Evolutionary conservation across 2,113 vertebrate genomes (phyloP), one percentile per base, ranked within the genome.

Genomic region (Chaetops frenatus): DNA sequence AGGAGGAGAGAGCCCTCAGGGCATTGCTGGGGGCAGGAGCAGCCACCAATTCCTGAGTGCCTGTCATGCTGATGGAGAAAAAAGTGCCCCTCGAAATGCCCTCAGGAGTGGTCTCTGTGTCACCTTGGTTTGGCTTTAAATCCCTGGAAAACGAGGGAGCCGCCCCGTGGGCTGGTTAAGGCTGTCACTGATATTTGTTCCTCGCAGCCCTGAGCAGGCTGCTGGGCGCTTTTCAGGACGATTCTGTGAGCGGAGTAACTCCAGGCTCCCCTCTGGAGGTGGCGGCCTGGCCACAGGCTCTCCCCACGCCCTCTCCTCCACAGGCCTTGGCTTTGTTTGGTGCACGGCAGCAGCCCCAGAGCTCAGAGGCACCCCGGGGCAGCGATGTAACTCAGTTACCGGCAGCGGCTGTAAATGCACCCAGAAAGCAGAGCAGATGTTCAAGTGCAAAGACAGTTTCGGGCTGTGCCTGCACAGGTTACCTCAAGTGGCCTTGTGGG

Each of bases 1-100:
- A 47, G 0, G 0, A 70, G 35, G 19, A 60, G 27, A 67, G 25
- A 79, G 8, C 11, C 35, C 13, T 2, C 0, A 0, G 10, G 38
- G 35, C 35, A 54, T 2, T 36, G 42, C 67, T 3, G 1, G 11
- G 21, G n/a, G 25, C 35, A 88, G 53, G n/a, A 93, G 58, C 24
- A 73, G 40, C 9, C 31, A 28, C 10, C 1, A 0, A 17, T 33
- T 86, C 28, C 50, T 2, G 2, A 58, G 23, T 40, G 6, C 16
- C 74, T 36, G 8, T 25, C 40, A 15, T 31, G 45, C 28, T 50
- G 29, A 18, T 2, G 5, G 25, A 35, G 15, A 11, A 31, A 56
- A 22, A 56, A 2, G 0, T 10, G 10, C 9, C 58, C 36, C 38
- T 40, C 0, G 7, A 57, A 62, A 47, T 31, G 27, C 5, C 53